phyloP scores from a whole-genome alignment of 92 coral and sea anemone species.

The Galaxea fascicularis region DNA sequence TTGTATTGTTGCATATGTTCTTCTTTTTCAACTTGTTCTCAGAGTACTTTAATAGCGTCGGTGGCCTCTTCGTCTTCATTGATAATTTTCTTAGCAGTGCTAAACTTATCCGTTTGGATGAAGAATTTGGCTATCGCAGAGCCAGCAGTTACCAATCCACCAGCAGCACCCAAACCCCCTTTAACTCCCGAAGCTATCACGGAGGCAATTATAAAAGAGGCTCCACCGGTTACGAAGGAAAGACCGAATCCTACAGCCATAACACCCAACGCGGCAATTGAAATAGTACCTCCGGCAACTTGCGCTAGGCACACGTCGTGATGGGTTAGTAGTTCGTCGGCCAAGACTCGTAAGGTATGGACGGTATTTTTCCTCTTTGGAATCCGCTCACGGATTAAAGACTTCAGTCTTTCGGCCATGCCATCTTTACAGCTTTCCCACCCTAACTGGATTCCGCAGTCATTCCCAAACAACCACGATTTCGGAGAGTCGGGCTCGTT shows the following conservation, averaged over 20 bases:
- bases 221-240: constrained; percentile 27
- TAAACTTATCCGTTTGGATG: constrained; percentile 8
- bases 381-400: constrained; percentile 12
- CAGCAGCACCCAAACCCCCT: constrained; percentile 23
- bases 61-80: constrained; percentile 20
- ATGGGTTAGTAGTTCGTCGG: constrained; percentile 16
- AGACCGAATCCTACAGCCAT: constrained; percentile 17
- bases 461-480: too few relatives aligned
- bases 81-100: constrained; percentile 14
- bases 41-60: constrained; percentile 13
- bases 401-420: neutral
- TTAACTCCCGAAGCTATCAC: constrained; percentile 30
- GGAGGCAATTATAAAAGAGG: neutral
- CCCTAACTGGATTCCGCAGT: too few relatives aligned
- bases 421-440: too few relatives aligned
- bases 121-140: neutral
- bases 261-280: neutral
- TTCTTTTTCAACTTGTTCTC: neutral
- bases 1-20: neutral
- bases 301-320: constrained; percentile 19
- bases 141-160: constrained; percentile 43
- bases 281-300: constrained; percentile 31
- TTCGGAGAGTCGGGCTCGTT: neutral
- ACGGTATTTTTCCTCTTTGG: constrained; percentile 15
- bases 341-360: constrained; percentile 20